Percentiles rank a stretch among this genome's conserved stretches.
phyloP scores from a whole-genome alignment of 2,113 vertebrate genomes.

The Motacilla tschutschensis region DNA sequence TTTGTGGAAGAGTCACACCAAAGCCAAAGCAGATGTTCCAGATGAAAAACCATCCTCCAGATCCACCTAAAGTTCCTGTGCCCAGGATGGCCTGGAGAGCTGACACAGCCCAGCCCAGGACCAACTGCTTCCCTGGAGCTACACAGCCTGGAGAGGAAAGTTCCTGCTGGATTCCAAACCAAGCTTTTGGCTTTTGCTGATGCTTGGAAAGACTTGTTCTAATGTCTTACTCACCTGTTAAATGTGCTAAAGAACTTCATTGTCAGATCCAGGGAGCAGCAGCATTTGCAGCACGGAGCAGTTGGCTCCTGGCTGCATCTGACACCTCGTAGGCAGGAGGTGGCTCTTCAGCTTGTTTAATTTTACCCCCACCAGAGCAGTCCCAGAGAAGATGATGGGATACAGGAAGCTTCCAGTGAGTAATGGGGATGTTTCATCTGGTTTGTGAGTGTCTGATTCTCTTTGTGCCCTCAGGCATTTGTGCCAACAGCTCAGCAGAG shows the following conservation, averaged over 20 bases:
- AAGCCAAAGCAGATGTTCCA: neutral
- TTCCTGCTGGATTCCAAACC: constrained; percentile 59
- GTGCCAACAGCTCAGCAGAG: neutral
- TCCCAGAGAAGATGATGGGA: neutral
- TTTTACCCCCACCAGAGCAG: neutral
- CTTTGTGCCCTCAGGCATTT: neutral
- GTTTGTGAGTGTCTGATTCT: neutral
- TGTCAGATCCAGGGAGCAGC: constrained; percentile 32
- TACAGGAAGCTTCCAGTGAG: neutral
- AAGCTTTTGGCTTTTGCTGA: constrained; percentile 48
- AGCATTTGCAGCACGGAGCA: neutral
- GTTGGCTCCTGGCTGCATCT: neutral
- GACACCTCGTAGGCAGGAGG: neutral
- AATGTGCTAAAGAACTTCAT: constrained; percentile 42
- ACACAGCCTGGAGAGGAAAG: constrained; percentile 48
- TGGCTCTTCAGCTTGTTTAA: neutral
- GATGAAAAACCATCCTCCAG: constrained; percentile 13
- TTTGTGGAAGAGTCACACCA: neutral
- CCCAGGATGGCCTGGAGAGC: constrained; percentile 1
- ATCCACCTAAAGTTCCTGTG: neutral
- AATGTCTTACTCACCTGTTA: constrained; percentile 69
- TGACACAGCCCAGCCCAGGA: constrained; percentile 38
- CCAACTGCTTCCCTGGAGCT: constrained; percentile 19
- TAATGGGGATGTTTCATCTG: neutral
- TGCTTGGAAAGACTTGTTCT: constrained; percentile 59